These are phyloP conservation scores for Bubo bubo DNA, from an alignment of 2,113 vertebrate genomes.

Conservation along the genomic window DNA sequence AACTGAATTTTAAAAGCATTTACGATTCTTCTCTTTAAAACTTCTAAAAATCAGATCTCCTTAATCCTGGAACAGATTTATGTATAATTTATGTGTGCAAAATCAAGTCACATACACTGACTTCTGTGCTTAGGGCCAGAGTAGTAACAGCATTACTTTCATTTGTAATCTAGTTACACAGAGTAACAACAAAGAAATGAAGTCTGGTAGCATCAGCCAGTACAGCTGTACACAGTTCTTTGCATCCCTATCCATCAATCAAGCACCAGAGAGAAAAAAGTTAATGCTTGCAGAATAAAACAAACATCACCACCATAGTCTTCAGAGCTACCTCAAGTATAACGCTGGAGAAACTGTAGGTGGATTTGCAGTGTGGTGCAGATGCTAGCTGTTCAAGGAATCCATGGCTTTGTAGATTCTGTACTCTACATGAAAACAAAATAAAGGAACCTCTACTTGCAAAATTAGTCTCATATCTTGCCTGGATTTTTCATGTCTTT, in stretches of 20 bases:
- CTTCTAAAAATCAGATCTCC: not conserved
- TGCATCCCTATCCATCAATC: not conserved
- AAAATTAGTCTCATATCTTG: not conserved
- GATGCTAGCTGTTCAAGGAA: not conserved
- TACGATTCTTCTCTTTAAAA: not conserved
- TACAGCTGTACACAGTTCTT: not conserved
- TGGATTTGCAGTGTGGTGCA: not conserved
- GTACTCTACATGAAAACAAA: not conserved
- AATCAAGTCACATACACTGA: not conserved
- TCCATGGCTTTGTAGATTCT: not conserved
- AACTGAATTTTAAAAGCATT: slow-evolving; percentile 26
- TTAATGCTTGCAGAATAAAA: not conserved
- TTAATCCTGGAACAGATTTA: not conserved
- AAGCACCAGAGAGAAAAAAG: not conserved
- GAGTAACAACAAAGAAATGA: not conserved
- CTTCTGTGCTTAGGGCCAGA: not conserved
- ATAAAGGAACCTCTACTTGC: not conserved
- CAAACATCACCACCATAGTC: not conserved
- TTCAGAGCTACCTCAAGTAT: not conserved
- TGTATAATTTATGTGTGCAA: slow-evolving; percentile 1
- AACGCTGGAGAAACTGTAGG: rapidly evolving
- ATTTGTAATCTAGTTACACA: not conserved
- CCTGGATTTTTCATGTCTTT: not conserved
- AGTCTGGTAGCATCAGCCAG: not conserved
- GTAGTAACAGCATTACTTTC: not conserved